Evolutionary conservation across 2,888 invertebrate species (phyloP).

Genomic region (Tenthredo notha): DNA sequence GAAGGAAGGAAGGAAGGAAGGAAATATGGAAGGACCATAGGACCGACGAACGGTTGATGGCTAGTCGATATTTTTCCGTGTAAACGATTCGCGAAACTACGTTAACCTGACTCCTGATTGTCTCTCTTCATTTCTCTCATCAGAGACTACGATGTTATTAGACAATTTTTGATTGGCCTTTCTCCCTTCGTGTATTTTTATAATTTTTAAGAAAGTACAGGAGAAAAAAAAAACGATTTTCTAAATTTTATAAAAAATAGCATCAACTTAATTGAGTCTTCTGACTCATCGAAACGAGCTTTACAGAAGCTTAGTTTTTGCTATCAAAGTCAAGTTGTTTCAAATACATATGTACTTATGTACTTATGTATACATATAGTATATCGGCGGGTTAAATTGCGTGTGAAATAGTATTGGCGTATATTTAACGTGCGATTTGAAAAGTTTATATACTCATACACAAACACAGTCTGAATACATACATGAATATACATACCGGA

Average conservation of each 20-base stretch:
- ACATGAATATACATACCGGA: not conserved
- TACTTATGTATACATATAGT: not conserved
- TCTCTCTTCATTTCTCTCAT: constrained; percentile 43
- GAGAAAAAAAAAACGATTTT: no score
- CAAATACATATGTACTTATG: constrained; percentile 55
- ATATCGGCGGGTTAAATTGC: constrained; percentile 68
- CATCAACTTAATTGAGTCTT: no score
- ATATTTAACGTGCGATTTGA: not conserved
- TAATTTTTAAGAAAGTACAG: no score
- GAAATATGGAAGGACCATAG: not conserved
- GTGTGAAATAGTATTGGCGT: constrained; percentile 64
- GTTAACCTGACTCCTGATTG: constrained; percentile 56
- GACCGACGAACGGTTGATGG: constrained; percentile 58
- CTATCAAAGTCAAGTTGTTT: constrained; percentile 71
- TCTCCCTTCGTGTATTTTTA: constrained; percentile 63
- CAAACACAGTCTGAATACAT: no score
- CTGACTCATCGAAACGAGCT: not conserved
- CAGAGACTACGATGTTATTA: constrained; percentile 48
- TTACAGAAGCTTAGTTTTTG: constrained; percentile 62
- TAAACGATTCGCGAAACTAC: constrained; percentile 61
- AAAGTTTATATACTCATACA: not conserved
- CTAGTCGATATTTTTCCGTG: constrained; percentile 62
- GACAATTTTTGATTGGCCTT: constrained; percentile 41
- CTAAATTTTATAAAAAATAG: no score
- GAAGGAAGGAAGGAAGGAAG: not conserved